Evolutionary conservation across 2,113 vertebrate species (phyloP), one percentile per base, ranked within the genome.

Genomic region (Poeciliopsis prolifica): DNA sequence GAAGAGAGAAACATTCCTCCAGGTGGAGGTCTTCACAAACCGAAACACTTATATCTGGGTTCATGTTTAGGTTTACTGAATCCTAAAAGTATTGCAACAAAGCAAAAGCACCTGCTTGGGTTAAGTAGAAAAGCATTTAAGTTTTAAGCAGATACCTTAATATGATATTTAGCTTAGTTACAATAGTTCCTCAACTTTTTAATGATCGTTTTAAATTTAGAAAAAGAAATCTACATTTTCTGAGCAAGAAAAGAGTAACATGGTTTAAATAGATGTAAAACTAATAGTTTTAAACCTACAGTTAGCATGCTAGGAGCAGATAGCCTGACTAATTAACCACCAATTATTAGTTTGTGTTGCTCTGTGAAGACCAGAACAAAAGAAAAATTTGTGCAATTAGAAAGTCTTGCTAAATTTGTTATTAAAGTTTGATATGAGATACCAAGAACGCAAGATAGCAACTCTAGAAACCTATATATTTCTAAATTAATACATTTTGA

Each of bases 1-100:
- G n/a, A 70, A 54, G 35, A 78, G 29, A 73, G 35, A 58, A 40
- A 65, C 26, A 2, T 15, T 83, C 70, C 83, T 74, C n/a, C 13
- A 69, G 82, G 65, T 75, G 37, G 67, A 73, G 81, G 79, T 75
- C 70, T 76, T 75, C 8, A 65, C 35, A 54, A 77, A 42, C 72
- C 68, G 29, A 68, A 12, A 14, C 37, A 29, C 60, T 22, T 22
- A 12, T 31, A 8, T 65, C 19, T 10, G 24, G 35, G 37, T 1
- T 19, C 17, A 7, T 17, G 7, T 30, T 35, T 35, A 31, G 17
- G 17, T 30, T 19, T 65, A 19, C 8, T 33, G 14, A 33, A 22
- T 17, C 12, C 26, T 61, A 5, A 26, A 29, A 15, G 13, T 15
- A 5, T 48, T 5, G 44, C 17, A 19, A 48, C 44, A 17, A 48